Base-by-base conservation (phyloP, 2,113 vertebrate species). In the Nibea albiflora region DNA sequence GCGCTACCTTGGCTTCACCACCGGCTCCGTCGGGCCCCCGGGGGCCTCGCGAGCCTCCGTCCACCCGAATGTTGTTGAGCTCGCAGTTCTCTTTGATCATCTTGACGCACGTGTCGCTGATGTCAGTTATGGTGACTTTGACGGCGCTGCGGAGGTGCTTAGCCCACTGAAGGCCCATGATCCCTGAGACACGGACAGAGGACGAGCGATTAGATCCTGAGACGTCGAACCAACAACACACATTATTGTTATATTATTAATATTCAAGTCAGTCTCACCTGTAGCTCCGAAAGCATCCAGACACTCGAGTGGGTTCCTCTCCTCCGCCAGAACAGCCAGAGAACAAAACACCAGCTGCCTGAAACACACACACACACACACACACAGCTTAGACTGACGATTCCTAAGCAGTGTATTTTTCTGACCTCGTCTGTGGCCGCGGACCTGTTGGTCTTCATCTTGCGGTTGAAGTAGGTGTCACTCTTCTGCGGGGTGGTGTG, bases 131-230 rank as follows among this genome's bases (percentile, higher is more conserved):
- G 1, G 98, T 98, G 77, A 99, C 98, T 74, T 94, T 97, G 84
- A 99, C 97, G 11, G 96, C 91, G 73, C 78, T 94, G 17, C 94
- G 93, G 4, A 99, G 96, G 73, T 99, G 98, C 88, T 99, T 98
- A 69, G 98, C 97, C 98, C 98, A 99, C 35, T 99, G 98, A 65
- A 99, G 94, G 85, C 98, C 98, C 97, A 99, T 99, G 89, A 99
- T 99, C 61, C 98, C 98, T 99, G 85, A 22, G 39, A 24, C 46
- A 17, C 12, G 20, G 22, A 19, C 16, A 11, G 17, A 11, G 5
- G 5, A 19, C 16, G 46, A 46, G 14, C 42, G 35, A 24, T 22
- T 49, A 31, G 31, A 5, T 31, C 5, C 31, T 31, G 31, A 31
- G 31, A 5, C 31, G 31, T 31, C 31, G 0, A 31, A 31, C 5